phyloP scores from a whole-genome alignment of 2,888 invertebrate species.

The Drosophila pegasa region DNA sequence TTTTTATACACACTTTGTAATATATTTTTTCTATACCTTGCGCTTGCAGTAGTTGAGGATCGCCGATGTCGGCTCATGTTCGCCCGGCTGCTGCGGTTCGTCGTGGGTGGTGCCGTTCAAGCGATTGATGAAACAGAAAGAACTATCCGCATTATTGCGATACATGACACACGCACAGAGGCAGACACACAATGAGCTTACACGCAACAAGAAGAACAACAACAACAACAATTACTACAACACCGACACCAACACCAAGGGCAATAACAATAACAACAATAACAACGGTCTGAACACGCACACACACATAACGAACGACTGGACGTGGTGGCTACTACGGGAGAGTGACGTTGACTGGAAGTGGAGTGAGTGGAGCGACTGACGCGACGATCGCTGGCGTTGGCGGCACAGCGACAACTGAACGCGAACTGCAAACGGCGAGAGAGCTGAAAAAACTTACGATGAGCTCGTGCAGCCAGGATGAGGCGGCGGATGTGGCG shows the following conservation, averaged over 20 bases:
- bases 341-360: conserved; percentile 29
- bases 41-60: conserved; percentile 92
- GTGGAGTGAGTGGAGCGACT: conserved; percentile 14
- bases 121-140: conserved; percentile 78
- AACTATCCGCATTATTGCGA: conserved; percentile 74
- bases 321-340: conserved; percentile 15
- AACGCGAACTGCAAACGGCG: conserved; percentile 34
- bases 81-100: conserved; percentile 87
- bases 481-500: conserved; percentile 65
- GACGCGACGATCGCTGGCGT: conserved; percentile 43
- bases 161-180: conserved; percentile 56
- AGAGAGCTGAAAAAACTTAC: conserved; percentile 49
- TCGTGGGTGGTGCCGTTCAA: conserved; percentile 86
- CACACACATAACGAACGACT: conserved; percentile 61
- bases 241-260: conserved; percentile 16
- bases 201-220: conserved; percentile 29
- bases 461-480: conserved; percentile 67
- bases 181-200: conserved; percentile 49
- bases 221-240: conserved; percentile 8
- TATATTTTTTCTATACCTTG: too few relatives aligned
- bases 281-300: conserved; percentile 28
- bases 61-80: conserved; percentile 91
- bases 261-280: conserved; percentile 10
- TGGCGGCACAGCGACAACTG: conserved; percentile 61
- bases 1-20: too few relatives aligned